Base-by-base conservation (phyloP, 2,797 vertebrate genomes). In the Cirrhinus molitorella region DNA sequence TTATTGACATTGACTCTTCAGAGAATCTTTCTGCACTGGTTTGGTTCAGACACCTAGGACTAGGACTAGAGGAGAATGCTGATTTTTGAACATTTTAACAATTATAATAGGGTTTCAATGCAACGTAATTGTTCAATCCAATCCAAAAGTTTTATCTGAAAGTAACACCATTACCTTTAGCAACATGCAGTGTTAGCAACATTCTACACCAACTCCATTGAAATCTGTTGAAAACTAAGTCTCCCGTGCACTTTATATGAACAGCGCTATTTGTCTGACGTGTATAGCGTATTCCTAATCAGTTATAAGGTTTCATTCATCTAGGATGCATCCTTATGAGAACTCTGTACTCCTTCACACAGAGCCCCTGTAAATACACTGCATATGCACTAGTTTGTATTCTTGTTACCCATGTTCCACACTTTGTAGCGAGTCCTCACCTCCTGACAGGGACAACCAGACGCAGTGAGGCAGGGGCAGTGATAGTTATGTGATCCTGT, bases 401-500 rank as follows among this genome's bases (percentile, higher is more conserved):
- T 63, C 67, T 70, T 51, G 82, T 70, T 80, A 55, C 57, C 45
- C 25, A 12, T 63, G 76, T 66, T 66, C n/a, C 55, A 68, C 34
- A 45, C 19, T 25, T 57, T 82, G 14, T 40, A 53, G 21, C 19
- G 31, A 47, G 63, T 51, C 34, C 61, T 5, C 79, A 45, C 19
- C 47, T 53, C 12, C 7, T 49, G 31, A 43, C 28, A 53, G 73
- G 66, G 71, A 31, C 75, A 71, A 79, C 72, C 65, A 83, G 63
- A 70, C 84, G 78, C 45, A 81, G 80, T 25, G 31, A 49, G 67
- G 88, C 80, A 70, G 53, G 77, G 71, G 45, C 72, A 49, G 63
- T 83, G 86, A 83, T 87, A 67, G 73, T 81, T 87, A 88, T 88
- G 85, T 90, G 83, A 88, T 89, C 73, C 80, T 68, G 51, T 87